Conservation (phyloP, 2,888 invertebrate species). For the Pyrochroa serraticornis region DNA sequence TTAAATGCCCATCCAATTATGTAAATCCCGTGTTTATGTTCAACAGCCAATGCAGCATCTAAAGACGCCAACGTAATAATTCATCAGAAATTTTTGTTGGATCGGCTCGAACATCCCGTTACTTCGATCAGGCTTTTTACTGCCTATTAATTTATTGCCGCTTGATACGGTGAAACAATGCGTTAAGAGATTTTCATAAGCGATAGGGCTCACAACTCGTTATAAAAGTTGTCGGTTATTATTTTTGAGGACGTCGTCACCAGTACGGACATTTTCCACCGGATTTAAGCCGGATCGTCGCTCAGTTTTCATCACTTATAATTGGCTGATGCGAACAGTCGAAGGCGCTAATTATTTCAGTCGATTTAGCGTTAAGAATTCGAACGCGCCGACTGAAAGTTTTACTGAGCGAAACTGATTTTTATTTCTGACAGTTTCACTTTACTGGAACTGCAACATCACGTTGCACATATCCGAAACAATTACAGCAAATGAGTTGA, state of each 20-base stretch:
- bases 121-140: conserved; percentile 20
- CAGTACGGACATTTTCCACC: conserved; percentile 32
- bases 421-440: neutral
- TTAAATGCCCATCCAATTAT: conserved; percentile 20
- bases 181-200: conserved; percentile 36
- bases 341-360: conserved; percentile 43
- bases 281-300: conserved; percentile 36
- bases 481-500: too few species aligned
- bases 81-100: conserved; percentile 3
- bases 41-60: conserved; percentile 10
- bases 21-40: conserved; percentile 26
- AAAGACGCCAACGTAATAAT: conserved; percentile 20
- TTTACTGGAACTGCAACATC: too few species aligned
- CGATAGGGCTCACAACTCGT: conserved; percentile 26
- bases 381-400: conserved; percentile 31
- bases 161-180: conserved; percentile 36
- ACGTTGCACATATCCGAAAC: too few species aligned
- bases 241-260: conserved; percentile 31
- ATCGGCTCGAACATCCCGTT: conserved; percentile 12
- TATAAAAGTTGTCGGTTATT: conserved; percentile 34
- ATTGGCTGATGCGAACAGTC: conserved; percentile 41
- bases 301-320: conserved; percentile 41
- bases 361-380: conserved; percentile 41
- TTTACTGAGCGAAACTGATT: conserved; percentile 18
- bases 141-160: conserved; percentile 36